Evolutionary conservation across 2,113 vertebrate species (phyloP).

Genomic region (Murina feae): DNA sequence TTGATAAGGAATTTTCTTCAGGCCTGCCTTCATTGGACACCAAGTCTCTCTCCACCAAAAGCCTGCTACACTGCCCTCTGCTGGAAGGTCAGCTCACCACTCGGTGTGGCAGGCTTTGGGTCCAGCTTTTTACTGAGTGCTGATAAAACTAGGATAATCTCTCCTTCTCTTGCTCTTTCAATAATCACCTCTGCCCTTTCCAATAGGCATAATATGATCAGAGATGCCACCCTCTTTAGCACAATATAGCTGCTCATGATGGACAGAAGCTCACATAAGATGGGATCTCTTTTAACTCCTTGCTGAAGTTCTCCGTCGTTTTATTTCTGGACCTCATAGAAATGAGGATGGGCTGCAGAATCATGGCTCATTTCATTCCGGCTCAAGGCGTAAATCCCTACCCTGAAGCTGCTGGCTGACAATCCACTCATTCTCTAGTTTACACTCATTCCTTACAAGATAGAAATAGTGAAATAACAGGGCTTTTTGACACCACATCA

Average conservation of each 20-base stretch:
- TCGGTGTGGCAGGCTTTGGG: neutral
- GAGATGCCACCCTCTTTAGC: neutral
- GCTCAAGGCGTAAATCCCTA: neutral
- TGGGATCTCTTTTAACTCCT: neutral
- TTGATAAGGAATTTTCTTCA: neutral
- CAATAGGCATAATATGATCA: neutral
- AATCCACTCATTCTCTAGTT: neutral
- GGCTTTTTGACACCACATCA: neutral
- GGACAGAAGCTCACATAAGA: neutral
- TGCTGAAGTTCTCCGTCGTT: neutral
- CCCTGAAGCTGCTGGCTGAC: neutral
- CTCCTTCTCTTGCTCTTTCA: neutral
- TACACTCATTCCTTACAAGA: neutral
- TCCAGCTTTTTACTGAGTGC: neutral
- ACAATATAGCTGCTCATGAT: neutral
- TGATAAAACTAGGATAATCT: neutral
- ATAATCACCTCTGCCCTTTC: neutral
- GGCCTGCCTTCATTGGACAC: rapidly evolving
- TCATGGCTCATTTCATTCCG: neutral
- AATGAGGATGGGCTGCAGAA: neutral
- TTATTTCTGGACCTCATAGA: neutral
- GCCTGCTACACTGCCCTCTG: neutral
- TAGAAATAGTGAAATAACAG: neutral
- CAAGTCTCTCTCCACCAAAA: neutral
- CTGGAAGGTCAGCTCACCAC: neutral